phyloP scores from a whole-genome alignment of 2,888 invertebrate species.

The Holacanthella duospinosa region DNA sequence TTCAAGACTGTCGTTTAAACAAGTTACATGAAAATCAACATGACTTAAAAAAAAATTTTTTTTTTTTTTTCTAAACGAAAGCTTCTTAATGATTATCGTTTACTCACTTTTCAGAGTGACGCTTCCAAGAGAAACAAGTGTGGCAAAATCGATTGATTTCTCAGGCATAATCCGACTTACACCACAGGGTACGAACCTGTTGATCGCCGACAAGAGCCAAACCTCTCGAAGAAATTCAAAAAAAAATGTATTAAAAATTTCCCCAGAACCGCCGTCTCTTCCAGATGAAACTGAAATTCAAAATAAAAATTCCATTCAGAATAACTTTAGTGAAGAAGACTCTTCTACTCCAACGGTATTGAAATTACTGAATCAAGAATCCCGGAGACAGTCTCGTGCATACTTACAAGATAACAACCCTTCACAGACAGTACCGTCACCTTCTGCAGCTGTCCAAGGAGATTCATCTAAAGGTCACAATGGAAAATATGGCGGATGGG shows the following conservation, averaged over 20 bases:
- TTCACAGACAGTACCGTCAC: neutral
- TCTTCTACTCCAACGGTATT: neutral
- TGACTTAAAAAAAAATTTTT: slow-evolving; percentile 40
- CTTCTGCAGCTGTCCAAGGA: slow-evolving; percentile 12
- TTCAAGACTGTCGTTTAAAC: no score
- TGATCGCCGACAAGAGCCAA: slow-evolving; percentile 14
- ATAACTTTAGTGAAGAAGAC: neutral
- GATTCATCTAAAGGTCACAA: slow-evolving; percentile 5
- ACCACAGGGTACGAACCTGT: slow-evolving; percentile 29
- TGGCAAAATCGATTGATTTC: slow-evolving; percentile 36
- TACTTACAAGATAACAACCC: neutral
- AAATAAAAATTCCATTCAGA: neutral
- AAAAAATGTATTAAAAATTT: neutral
- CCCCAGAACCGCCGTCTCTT: neutral
- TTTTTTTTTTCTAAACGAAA: no score
- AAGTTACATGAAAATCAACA: neutral
- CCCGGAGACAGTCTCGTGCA: neutral
- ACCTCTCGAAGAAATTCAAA: neutral
- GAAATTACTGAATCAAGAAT: neutral
- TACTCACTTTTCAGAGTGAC: slow-evolving; percentile 22
- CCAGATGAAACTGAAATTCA: neutral
- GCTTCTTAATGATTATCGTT: neutral
- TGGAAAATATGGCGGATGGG: slow-evolving; percentile 24
- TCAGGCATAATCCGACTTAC: slow-evolving; percentile 28
- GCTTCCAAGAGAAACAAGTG: slow-evolving; percentile 35